Evolutionary conservation across 1,140 invertebrate genomes (phyloP), one percentile per base, ranked within the genome.

Genomic region (Diabrotica virgifera): DNA sequence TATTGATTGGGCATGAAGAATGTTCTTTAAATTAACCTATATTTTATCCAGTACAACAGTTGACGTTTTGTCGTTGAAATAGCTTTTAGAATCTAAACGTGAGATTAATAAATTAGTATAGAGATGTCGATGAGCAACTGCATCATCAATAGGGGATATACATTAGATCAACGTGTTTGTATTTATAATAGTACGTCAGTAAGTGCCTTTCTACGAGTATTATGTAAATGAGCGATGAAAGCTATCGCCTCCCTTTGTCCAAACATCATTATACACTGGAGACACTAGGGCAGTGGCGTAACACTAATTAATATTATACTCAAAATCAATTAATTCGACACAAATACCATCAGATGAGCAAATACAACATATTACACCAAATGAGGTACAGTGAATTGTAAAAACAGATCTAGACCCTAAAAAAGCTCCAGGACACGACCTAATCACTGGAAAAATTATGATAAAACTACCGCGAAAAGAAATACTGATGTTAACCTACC

Each of bases 171-270:
- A 72, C 70, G 68, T 71, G 68, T 72, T 74, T 74, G 69, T 74
- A 71, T 74, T 74, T 74, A 74, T 74, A 73, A 73, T 72, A 73
- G 70, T 65, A 72, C n/a, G 73, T 70, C 73, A 73, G 63, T 74
- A 75, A 75, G 72, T 75, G 71, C 70, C 65, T 72, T 71, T 68
- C 68, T 74, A 57, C 38, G 72, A 70, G 72, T 70, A 75, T 76
- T 76, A 76, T 76, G 74, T 67, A 76, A 76, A 76, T 76, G 71
- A 70, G 70, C 58, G 71, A 74, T 74, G 70, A 76, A 74, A 74
- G 74, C 72, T 67, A 72, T 72, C 66, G 64, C 66, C 63, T 57
- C 74, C 74, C 73, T 75, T 76, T 74, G 69, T 76, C 73, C 72
- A 76, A 76, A 76, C 74, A 76, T 50, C 54, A 74, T 74, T 74